Evolutionary conservation across 1,140 invertebrate genomes (phyloP).

Genomic region (Anastatus disparis): DNA sequence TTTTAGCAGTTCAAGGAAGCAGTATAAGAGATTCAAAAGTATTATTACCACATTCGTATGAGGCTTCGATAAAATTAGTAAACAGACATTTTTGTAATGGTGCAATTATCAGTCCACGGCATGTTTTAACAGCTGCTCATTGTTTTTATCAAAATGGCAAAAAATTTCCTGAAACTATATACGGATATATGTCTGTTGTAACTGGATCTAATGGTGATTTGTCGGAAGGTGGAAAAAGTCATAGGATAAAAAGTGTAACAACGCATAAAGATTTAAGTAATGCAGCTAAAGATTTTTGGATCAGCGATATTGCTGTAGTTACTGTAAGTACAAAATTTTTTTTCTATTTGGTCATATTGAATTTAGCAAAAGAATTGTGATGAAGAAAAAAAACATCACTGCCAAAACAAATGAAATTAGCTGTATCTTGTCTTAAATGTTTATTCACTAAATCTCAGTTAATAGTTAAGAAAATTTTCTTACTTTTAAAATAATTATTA

Average conservation of each 20-base stretch:
- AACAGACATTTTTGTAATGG: slow-evolving; percentile 9
- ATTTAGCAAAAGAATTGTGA: no score
- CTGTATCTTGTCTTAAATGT: no score
- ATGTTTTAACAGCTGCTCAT: slow-evolving; percentile 17
- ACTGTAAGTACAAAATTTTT: slow-evolving; percentile 7
- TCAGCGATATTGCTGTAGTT: slow-evolving; percentile 21
- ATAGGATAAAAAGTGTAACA: slow-evolving; percentile 9
- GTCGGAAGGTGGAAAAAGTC: neutral
- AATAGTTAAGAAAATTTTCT: no score
- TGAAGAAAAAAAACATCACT: no score
- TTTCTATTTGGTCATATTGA: neutral
- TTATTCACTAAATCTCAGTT: no score
- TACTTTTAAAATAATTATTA: no score
- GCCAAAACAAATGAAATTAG: no score
- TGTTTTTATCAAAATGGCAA: slow-evolving; percentile 16
- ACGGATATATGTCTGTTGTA: slow-evolving; percentile 22
- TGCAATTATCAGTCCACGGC: neutral
- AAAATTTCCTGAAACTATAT: slow-evolving; percentile 15
- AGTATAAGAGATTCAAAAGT: no score
- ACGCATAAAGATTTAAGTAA: slow-evolving; percentile 7
- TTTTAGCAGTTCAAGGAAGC: no score
- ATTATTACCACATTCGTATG: slow-evolving; percentile 14
- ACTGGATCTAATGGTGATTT: neutral
- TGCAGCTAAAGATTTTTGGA: slow-evolving; percentile 2
- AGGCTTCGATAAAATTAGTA: slow-evolving; percentile 12